These are phyloP conservation scores for Epizoanthus stellaris DNA, from an alignment of 92 coral and sea anemone genomes.

Conservation along the genomic window DNA sequence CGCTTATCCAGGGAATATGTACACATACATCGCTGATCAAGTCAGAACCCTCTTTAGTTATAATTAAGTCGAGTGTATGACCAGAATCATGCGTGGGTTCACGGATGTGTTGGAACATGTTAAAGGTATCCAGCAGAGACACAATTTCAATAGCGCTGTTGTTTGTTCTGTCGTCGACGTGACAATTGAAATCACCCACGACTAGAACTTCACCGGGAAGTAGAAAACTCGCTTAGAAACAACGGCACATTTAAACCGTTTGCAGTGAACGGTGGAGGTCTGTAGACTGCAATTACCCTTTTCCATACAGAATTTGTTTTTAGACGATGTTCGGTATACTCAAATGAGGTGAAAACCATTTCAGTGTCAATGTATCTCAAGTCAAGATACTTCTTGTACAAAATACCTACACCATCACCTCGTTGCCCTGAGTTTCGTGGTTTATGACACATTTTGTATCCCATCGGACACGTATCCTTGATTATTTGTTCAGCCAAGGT, in stretches of 20 bases:
- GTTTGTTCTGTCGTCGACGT: conserved; percentile 21
- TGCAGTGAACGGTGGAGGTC: conserved; percentile 35
- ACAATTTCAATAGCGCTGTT: neutral
- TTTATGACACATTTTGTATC: conserved; percentile 1
- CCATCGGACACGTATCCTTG: too few relatives aligned
- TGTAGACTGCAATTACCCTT: conserved; percentile 41
- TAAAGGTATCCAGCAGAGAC: neutral
- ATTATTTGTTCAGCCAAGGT: too few relatives aligned
- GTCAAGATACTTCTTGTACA: conserved; percentile 38
- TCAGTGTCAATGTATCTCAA: neutral
- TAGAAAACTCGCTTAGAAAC: conserved; percentile 39
- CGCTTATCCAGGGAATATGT: conserved; percentile 2
- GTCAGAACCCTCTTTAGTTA: neutral
- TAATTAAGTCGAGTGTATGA: conserved; percentile 41
- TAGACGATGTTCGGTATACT: conserved; percentile 24
- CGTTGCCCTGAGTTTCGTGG: conserved; percentile 50
- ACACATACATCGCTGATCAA: neutral
- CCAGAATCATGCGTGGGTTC: conserved; percentile 38
- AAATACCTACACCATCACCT: conserved; percentile 46
- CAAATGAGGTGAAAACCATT: conserved; percentile 31
- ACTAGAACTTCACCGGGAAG: conserved; percentile 43
- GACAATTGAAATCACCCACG: conserved; percentile 44
- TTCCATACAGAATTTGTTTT: conserved; percentile 21
- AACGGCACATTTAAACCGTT: conserved; percentile 27
- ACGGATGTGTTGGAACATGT: conserved; percentile 25